Percentiles rank a stretch among this genome's conserved stretches.
Evolutionary conservation across 1,140 invertebrate genomes (phyloP).

Genomic region (Tenebrio molitor): DNA sequence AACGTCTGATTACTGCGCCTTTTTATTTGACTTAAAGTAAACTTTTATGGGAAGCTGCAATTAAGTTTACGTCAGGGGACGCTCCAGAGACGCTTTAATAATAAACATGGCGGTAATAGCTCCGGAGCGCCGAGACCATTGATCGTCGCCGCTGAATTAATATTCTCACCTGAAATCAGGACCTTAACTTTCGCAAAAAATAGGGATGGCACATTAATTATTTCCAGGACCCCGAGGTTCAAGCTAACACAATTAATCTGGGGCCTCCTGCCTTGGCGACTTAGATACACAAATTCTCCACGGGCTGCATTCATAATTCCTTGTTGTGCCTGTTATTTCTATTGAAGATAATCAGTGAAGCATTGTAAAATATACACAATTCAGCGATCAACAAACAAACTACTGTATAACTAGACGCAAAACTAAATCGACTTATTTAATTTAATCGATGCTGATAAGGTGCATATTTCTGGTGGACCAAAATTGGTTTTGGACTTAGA

Average conservation of each 20-base stretch:
- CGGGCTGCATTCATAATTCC: too few relatives aligned
- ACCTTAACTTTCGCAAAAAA: slow-evolving; percentile 1
- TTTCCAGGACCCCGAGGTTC: not conserved
- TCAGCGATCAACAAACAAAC: too few relatives aligned
- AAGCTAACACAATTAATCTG: not conserved
- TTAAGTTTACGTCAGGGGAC: slow-evolving; percentile 21
- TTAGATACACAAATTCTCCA: too few relatives aligned
- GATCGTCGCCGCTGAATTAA: slow-evolving; percentile 23
- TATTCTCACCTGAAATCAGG: slow-evolving; percentile 33
- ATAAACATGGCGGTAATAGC: slow-evolving; percentile 36
- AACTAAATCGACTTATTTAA: too few relatives aligned
- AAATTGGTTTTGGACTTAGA: too few relatives aligned
- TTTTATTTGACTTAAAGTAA: slow-evolving; percentile 28
- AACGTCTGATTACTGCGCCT: slow-evolving; percentile 17
- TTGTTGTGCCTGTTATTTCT: too few relatives aligned
- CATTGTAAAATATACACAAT: too few relatives aligned
- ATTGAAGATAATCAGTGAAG: too few relatives aligned
- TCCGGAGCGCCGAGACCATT: slow-evolving; percentile 4
- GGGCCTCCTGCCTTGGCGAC: too few relatives aligned
- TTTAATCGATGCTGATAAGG: too few relatives aligned
- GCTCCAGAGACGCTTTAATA: slow-evolving; percentile 36
- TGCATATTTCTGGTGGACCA: too few relatives aligned
- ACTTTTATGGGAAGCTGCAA: slow-evolving; percentile 33
- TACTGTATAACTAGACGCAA: too few relatives aligned
- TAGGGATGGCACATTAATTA: slow-evolving; percentile 13